Conservation (phyloP, 2,888 invertebrate species). For the Andricus curvator region DNA sequence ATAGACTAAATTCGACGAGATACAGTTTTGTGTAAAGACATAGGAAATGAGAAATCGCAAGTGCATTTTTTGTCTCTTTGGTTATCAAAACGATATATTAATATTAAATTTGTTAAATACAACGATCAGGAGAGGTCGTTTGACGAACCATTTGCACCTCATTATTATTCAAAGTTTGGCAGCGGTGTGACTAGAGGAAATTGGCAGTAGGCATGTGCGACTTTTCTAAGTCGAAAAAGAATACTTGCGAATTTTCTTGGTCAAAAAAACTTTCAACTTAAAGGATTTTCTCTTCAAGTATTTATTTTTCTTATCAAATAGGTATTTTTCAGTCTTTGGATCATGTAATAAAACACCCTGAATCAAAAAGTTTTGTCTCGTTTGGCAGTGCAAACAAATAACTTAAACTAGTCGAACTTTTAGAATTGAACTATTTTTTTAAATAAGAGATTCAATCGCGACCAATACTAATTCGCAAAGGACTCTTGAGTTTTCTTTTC, state of each 20-base stretch:
- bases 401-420: not conserved
- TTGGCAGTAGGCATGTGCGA: not conserved
- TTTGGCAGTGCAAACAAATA: not conserved
- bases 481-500: not conserved
- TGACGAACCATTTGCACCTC: constrained; percentile 21
- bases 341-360: not conserved
- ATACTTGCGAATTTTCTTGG: not conserved
- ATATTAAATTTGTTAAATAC: constrained; percentile 39
- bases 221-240: constrained; percentile 11
- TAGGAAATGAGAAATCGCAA: constrained; percentile 32
- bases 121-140: constrained; percentile 43
- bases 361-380: not conserved
- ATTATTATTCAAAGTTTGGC: not conserved
- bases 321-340: not conserved
- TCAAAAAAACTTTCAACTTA: not conserved
- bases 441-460: not conserved
- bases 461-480: not conserved
- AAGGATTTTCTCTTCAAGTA: not conserved
- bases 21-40: constrained; percentile 31
- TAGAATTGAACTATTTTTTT: not conserved
- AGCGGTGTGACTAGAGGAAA: constrained; percentile 17
- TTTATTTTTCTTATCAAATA: not conserved
- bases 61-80: constrained; percentile 38
- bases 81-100: constrained; percentile 20
- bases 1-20: constrained; percentile 24